phyloP scores from a whole-genome alignment of 1,140 invertebrate species.

The Drosophila busckii region DNA sequence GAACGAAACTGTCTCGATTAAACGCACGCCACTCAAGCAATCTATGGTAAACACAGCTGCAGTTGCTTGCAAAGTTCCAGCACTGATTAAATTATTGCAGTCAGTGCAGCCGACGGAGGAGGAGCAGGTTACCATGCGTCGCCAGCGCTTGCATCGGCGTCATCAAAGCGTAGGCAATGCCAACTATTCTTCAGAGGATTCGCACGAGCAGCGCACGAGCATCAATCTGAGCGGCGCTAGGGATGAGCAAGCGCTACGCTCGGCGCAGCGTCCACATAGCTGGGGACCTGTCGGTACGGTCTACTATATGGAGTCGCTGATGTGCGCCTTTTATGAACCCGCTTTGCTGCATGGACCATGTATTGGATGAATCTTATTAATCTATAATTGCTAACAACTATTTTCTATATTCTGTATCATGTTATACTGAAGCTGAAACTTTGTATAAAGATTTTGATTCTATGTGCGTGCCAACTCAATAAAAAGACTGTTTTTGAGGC shows the following conservation, averaged over 20 bases:
- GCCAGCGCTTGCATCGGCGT: conserved; percentile 65
- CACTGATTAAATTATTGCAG: background rate
- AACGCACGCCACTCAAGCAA: conserved; percentile 55
- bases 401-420: conserved; percentile 3
- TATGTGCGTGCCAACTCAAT: conserved; percentile 43
- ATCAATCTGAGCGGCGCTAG: conserved; percentile 46
- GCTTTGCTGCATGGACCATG: conserved; percentile 78
- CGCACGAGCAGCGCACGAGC: conserved; percentile 37
- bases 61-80: background rate
- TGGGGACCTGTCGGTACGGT: conserved; percentile 78
- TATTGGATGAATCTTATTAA: conserved; percentile 68
- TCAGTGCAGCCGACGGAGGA: conserved; percentile 45
- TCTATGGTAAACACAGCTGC: conserved; percentile 38
- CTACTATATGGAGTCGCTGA: conserved; percentile 71
- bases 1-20: conserved; percentile 75
- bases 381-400: conserved; percentile 6
- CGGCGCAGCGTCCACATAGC: conserved; percentile 63
- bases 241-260: conserved; percentile 40
- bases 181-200: conserved; percentile 61
- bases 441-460: conserved; percentile 54
- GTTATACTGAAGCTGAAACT: conserved; percentile 24
- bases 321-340: conserved; percentile 69
- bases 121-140: conserved; percentile 62
- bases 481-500: conserved; percentile 58
- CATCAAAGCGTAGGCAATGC: conserved; percentile 73